Percentiles rank a stretch among this genome's conserved stretches.
Conservation (phyloP, 2,113 vertebrate species). For the Cheirogaleus medius region DNA sequence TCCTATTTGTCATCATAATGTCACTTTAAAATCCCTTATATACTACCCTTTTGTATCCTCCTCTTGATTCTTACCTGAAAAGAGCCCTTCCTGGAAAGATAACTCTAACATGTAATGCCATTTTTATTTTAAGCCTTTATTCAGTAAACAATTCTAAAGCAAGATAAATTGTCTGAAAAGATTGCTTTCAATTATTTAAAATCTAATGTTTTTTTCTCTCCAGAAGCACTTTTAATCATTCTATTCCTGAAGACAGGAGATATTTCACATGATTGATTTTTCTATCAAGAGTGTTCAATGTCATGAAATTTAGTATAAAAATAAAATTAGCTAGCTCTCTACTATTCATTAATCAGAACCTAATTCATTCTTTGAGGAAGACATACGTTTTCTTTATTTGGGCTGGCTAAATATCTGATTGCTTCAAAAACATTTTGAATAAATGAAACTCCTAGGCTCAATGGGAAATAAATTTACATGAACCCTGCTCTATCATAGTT, state of each 20-base stretch:
- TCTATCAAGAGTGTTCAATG: slow-evolving; percentile 55
- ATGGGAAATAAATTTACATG: not conserved
- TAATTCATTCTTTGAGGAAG: slow-evolving; percentile 34
- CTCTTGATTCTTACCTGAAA: slow-evolving; percentile 4
- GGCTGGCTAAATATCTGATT: slow-evolving; percentile 27
- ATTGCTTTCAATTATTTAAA: slow-evolving; percentile 59
- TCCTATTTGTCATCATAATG: not conserved
- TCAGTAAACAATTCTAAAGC: slow-evolving; percentile 38
- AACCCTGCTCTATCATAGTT: not conserved
- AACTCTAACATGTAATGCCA: not conserved
- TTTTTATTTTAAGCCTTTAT: slow-evolving; percentile 30
- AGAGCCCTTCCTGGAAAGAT: not conserved
- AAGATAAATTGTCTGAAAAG: slow-evolving; percentile 46
- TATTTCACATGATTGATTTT: slow-evolving; percentile 64
- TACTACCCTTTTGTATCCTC: not conserved
- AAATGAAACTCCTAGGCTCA: not conserved
- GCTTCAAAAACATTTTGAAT: slow-evolving; percentile 48
- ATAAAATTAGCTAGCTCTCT: slow-evolving; percentile 51
- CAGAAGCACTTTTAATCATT: slow-evolving; percentile 34
- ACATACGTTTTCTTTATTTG: slow-evolving; percentile 21
- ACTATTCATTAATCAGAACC: slow-evolving; percentile 52
- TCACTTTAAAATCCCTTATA: not conserved
- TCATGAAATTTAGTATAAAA: slow-evolving; percentile 60
- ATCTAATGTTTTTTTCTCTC: slow-evolving; percentile 48
- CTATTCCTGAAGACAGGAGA: slow-evolving; percentile 22